A percentile compares a stretch with the other conserved stretches of the same genome.
Conservation (phyloP, 2,797 vertebrate genomes). For the Falco columbarius region DNA sequence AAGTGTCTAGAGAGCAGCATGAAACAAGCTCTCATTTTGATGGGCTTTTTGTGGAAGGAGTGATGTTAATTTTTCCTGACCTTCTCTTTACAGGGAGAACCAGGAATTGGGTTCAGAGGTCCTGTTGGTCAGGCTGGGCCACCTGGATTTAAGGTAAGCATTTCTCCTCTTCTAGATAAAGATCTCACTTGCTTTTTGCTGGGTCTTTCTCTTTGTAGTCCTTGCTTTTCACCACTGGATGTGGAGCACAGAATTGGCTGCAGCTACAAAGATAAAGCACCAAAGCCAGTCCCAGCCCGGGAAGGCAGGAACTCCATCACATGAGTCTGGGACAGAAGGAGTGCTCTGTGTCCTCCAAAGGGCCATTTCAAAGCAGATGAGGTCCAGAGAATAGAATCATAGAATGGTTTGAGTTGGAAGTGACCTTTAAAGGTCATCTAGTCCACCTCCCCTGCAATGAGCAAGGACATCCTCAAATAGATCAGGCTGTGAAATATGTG, state of each 20-base stretch:
- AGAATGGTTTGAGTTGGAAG: neutral
- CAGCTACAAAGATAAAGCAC: neutral
- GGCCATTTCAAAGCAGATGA: neutral
- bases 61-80: neutral
- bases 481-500: neutral
- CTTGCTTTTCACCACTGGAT: neutral
- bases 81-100: slow-evolving; percentile 83
- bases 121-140: slow-evolving; percentile 86
- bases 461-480: neutral
- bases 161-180: neutral
- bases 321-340: neutral
- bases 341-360: neutral
- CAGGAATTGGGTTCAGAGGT: slow-evolving; percentile 88
- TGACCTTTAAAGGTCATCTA: neutral
- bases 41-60: neutral
- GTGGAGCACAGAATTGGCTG: neutral
- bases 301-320: neutral
- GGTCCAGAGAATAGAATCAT: neutral
- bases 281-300: neutral
- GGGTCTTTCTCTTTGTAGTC: neutral
- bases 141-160: slow-evolving; percentile 86
- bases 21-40: neutral
- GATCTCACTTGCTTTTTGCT: neutral
- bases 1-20: neutral
- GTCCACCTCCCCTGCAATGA: neutral